A percentile compares a stretch with the other conserved stretches of the same genome.
Evolutionary conservation across 2,113 vertebrate species (phyloP).

Genomic region (Tamias sibiricus): DNA sequence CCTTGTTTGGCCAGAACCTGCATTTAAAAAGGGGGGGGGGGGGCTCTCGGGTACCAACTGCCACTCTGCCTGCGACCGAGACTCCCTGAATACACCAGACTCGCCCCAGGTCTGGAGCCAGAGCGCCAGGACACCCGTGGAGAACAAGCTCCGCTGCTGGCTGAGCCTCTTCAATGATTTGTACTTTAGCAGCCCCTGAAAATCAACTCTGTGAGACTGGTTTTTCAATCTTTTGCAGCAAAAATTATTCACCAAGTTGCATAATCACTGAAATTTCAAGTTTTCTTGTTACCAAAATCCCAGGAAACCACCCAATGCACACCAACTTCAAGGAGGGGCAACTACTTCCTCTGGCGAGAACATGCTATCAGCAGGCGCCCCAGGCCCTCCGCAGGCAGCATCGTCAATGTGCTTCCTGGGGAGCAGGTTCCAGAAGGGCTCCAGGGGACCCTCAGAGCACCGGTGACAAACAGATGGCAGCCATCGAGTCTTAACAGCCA

Average conservation of each 20-base stretch:
- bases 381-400: not conserved
- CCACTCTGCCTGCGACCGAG: not conserved
- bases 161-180: not conserved
- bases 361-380: accelerated
- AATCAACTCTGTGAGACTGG: not conserved
- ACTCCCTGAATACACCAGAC: not conserved
- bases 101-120: not conserved
- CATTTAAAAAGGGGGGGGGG: not conserved
- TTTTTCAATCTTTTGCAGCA: not conserved
- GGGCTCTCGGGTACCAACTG: not conserved
- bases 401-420: no score
- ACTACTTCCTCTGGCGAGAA: not conserved
- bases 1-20: no score
- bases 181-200: not conserved
- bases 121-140: not conserved
- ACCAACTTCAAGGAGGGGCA: not conserved
- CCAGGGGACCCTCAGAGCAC: not conserved
- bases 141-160: not conserved
- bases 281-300: not conserved
- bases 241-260: conserved; percentile 12
- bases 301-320: not conserved
- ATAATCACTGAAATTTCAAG: not conserved
- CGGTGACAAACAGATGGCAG: accelerated
- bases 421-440: accelerated
- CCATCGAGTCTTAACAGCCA: not conserved